Conservation (phyloP, 2,797 vertebrate genomes). For the Pelobates cultripes region DNA sequence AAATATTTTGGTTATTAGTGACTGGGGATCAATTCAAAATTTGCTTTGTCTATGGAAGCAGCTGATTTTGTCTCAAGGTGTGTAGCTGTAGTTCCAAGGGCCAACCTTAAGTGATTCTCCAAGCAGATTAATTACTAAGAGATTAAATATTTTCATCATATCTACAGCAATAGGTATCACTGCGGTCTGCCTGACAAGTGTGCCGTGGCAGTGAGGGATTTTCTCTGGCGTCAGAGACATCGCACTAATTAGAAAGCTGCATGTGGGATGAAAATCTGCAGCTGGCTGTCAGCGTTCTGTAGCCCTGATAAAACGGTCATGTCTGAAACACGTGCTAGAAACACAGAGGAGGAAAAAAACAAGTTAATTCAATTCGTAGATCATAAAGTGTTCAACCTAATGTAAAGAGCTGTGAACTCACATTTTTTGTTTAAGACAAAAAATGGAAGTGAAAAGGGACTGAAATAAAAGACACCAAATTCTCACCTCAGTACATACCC, state of each 20-base stretch:
- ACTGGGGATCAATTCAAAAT: neutral
- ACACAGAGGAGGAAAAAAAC: neutral
- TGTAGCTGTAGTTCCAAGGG: neutral
- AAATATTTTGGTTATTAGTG: conserved; percentile 4
- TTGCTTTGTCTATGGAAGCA: neutral
- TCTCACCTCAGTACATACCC: too few relatives aligned
- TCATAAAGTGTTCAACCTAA: too few relatives aligned
- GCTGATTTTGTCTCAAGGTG: conserved; percentile 19
- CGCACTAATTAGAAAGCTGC: conserved; percentile 45
- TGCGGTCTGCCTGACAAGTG: conserved; percentile 18
- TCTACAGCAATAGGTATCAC: conserved; percentile 14
- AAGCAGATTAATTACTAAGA: conserved; percentile 34
- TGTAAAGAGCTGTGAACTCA: too few relatives aligned
- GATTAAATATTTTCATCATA: conserved; percentile 44
- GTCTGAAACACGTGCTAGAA: conserved; percentile 19
- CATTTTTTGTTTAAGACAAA: too few relatives aligned
- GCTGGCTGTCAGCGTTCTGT: conserved; percentile 34
- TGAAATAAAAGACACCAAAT: too few relatives aligned
- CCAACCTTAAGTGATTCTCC: conserved; percentile 25
- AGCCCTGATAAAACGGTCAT: conserved; percentile 13
- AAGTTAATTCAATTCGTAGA: neutral
- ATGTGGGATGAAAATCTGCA: conserved; percentile 51
- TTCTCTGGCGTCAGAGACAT: conserved; percentile 36
- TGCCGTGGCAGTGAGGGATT: conserved; percentile 34
- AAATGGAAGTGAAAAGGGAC: too few relatives aligned